Base-by-base conservation (phyloP, 2,113 vertebrate species). In the Gymnogyps californianus region DNA sequence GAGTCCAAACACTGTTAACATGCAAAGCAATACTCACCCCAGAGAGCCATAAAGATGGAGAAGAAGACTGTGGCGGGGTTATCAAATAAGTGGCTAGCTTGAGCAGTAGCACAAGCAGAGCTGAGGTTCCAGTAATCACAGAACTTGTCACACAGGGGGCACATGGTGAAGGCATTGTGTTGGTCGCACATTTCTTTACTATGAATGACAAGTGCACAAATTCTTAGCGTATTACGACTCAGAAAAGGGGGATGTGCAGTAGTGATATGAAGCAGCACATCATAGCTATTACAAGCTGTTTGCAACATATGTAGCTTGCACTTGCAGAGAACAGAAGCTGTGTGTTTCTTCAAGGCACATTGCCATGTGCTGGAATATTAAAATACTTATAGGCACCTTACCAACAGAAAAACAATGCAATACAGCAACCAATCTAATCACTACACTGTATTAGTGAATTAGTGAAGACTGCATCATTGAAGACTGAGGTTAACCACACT, bases 61-160 rank as follows among this genome's bases (percentile, higher is more conserved):
- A 99, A 99, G 98, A 99, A 99, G 93, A 99, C 99, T 0, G 99
- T 99, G 72, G 99, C 99, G 0, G 99, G 99, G 96, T 99, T 99
- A 98, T 99, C 99, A 80, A 99, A 99, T 54, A 99, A 98, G 97
- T 99, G 99, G 58, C 99, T 99, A 12, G 99, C 99, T 32, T 98
- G 98, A 36, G 99, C 99, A 0, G 99, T 99, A 76, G 98, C 98
- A 67, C 99, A 99, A 22, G 99, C 99, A 1, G 98, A 98, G 97
- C 99, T 99, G 92, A 99, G 99, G 85, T 99, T 98, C 99, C 99
- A 99, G 97, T 98, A 99, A 69, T 99, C 99, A 58, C 99, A 99
- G 40, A 98, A 98, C 67, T 98, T 98, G 92, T 99, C 99, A 49
- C 99, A 99, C 71, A 99, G 98, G 8, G 99, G 99, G 97, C 99